Conservation (phyloP, 2,797 vertebrate genomes). For the Picus viridis region DNA sequence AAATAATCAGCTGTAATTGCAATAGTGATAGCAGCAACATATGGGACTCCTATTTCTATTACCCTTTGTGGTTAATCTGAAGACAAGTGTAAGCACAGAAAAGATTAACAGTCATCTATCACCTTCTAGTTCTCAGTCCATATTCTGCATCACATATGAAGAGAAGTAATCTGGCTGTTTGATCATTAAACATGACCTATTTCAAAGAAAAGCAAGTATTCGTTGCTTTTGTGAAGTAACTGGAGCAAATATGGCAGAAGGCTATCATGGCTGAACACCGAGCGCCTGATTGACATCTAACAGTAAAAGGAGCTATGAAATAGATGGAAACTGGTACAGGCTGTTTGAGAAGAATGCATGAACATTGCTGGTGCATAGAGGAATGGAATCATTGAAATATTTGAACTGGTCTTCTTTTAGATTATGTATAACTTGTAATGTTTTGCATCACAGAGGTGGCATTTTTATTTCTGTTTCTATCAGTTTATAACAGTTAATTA, state of each 20-base stretch:
- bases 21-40: neutral
- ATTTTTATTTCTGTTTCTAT: neutral
- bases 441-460: neutral
- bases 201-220: neutral
- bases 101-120: neutral
- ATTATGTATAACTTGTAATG: neutral
- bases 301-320: neutral
- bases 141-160: neutral
- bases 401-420: neutral
- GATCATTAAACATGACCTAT: neutral
- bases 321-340: neutral
- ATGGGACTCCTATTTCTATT: neutral
- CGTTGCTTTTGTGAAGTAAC: neutral
- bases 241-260: neutral
- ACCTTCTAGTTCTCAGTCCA: neutral
- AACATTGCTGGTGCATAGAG: neutral
- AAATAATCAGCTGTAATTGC: neutral
- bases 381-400: neutral
- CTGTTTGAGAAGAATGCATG: neutral
- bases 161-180: neutral
- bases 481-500: neutral
- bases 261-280: neutral
- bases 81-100: neutral
- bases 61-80: neutral
- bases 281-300: neutral